phyloP scores from a whole-genome alignment of 2,797 vertebrate genomes.

The Dipus sagitta region DNA sequence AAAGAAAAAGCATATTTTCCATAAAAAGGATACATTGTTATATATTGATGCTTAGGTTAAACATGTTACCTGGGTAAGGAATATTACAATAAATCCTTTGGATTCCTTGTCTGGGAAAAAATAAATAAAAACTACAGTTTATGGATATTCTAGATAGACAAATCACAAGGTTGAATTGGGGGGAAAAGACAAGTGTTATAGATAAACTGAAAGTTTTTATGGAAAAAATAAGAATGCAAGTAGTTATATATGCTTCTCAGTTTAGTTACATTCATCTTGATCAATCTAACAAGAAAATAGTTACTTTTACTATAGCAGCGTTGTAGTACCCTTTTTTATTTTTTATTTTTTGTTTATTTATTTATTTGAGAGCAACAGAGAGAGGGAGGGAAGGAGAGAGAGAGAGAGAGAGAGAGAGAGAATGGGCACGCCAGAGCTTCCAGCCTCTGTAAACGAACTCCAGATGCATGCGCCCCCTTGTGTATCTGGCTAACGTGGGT shows the following conservation, averaged over 20 bases:
- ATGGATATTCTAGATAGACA: not conserved
- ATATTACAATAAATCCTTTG: not conserved
- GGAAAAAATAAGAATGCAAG: not conserved
- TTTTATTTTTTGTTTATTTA: too few species aligned
- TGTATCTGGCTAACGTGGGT: too few species aligned
- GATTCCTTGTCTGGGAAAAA: not conserved
- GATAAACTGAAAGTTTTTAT: conserved; percentile 10
- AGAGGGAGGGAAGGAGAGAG: too few species aligned
- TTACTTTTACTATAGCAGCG: not conserved
- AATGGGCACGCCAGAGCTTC: too few species aligned
- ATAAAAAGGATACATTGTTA: not conserved
- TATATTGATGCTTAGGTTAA: not conserved
- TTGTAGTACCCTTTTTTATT: not conserved
- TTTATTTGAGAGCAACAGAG: too few species aligned
- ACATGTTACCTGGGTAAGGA: not conserved
- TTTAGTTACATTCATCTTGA: not conserved
- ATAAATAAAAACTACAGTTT: not conserved
- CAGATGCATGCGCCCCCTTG: too few species aligned
- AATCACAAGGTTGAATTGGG: not conserved
- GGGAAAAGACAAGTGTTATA: not conserved
- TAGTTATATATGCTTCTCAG: not conserved
- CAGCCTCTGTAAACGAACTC: too few species aligned
- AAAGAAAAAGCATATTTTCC: not conserved
- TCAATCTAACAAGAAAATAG: not conserved
- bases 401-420: too few species aligned